Percentiles rank a stretch among this genome's conserved stretches.
These are phyloP conservation scores for Meghimatium bilineatum DNA, from an alignment of 2,888 invertebrate genomes.

Conservation along the genomic window DNA sequence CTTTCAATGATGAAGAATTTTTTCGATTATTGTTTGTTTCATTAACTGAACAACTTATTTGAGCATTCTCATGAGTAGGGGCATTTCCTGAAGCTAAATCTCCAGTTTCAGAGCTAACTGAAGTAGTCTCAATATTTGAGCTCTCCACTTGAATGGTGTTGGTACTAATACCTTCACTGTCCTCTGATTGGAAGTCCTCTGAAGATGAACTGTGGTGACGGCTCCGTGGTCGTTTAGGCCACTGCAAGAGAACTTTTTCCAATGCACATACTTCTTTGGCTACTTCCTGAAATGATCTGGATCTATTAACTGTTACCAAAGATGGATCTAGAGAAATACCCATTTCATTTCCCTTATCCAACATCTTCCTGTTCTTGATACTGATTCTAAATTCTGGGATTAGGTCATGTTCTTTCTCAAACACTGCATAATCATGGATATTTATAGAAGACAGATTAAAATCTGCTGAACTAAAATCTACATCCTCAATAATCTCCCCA, in stretches of 20 bases:
- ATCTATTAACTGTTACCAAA: conserved; percentile 44
- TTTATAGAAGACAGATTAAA: conserved; percentile 63
- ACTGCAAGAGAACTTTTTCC: conserved; percentile 67
- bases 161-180: conserved; percentile 32
- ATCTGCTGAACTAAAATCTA: conserved; percentile 53
- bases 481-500: conserved; percentile 63
- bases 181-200: conserved; percentile 60
- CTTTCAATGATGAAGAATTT: neutral
- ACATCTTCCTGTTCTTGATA: conserved; percentile 51
- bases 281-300: conserved; percentile 68
- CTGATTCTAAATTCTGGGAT: conserved; percentile 65
- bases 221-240: conserved; percentile 61
- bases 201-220: conserved; percentile 72
- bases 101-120: neutral
- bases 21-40: conserved; percentile 32
- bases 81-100: neutral
- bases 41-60: neutral
- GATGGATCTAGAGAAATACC: neutral
- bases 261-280: conserved; percentile 64
- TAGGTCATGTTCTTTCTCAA: conserved; percentile 71
- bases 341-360: neutral
- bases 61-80: neutral
- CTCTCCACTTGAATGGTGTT: neutral
- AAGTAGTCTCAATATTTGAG: neutral
- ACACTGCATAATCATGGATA: conserved; percentile 75